These are phyloP conservation scores for Ctenoplectra terminalis DNA, from an alignment of 1,140 invertebrate species.

Conservation along the genomic window DNA sequence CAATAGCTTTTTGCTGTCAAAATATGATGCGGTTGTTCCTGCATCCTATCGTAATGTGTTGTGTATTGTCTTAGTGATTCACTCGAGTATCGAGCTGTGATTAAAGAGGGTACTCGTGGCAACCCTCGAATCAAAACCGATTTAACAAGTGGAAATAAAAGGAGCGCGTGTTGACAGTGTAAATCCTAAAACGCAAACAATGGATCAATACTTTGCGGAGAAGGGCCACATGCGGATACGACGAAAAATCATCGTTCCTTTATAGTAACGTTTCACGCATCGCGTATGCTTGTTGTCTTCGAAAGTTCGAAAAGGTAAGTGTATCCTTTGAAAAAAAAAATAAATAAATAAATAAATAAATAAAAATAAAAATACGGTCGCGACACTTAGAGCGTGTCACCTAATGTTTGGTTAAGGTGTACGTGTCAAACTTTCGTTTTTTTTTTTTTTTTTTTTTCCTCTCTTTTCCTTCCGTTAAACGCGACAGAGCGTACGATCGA, in stretches of 20 bases:
- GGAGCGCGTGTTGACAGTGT: slow-evolving; percentile 55
- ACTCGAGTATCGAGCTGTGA: not conserved
- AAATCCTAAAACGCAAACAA: slow-evolving; percentile 70
- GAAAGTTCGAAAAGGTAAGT: slow-evolving; percentile 15
- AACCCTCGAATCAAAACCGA: slow-evolving; percentile 34
- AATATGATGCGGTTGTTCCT: slow-evolving; percentile 42
- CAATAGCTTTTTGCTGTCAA: slow-evolving; percentile 42
- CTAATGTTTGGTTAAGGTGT: slow-evolving; percentile 32
- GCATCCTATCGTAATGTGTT: slow-evolving; percentile 10
- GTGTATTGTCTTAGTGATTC: not conserved
- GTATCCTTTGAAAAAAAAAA: not conserved
- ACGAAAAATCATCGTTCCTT: slow-evolving; percentile 52
- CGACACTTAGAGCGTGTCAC: not conserved
- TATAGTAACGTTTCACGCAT: slow-evolving; percentile 5
- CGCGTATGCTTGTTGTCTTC: not conserved
- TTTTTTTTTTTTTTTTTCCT: not conserved
- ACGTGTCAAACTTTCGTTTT: not conserved
- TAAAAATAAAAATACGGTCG: not conserved
- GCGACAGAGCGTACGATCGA: not conserved
- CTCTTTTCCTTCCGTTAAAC: not conserved
- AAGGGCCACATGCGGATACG: slow-evolving; percentile 61
- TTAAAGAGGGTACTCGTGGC: not conserved
- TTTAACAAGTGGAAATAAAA: slow-evolving; percentile 48
- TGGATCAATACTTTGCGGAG: slow-evolving; percentile 77
- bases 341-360: too few relatives aligned